Evolutionary conservation across 2,113 vertebrate genomes (phyloP).

Genomic region (Gavia stellata): DNA sequence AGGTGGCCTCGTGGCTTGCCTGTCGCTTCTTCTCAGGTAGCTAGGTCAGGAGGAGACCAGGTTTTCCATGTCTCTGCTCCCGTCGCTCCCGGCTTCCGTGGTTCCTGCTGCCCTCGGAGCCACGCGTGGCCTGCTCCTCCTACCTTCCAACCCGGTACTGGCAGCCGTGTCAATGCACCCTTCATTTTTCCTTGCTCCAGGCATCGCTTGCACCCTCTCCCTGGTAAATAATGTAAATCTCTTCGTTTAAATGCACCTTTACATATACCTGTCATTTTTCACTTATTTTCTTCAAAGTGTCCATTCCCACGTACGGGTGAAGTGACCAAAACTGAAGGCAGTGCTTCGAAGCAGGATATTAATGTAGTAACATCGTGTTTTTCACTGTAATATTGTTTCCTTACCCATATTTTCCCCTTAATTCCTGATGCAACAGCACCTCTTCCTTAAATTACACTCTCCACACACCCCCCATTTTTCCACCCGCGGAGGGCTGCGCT

Average conservation of each 20-base stretch:
- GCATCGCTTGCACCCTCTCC: too few relatives aligned
- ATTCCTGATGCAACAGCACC: neutral
- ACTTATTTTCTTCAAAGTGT: neutral
- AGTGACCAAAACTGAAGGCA: neutral
- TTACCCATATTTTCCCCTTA: too few relatives aligned
- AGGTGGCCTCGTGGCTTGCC: neutral
- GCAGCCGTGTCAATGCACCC: rapidly evolving
- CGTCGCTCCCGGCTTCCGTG: rapidly evolving
- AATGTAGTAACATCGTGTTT: rapidly evolving
- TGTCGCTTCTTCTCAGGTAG: neutral
- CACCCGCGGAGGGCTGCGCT: too few relatives aligned
- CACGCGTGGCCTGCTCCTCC: rapidly evolving
- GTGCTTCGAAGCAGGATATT: too few relatives aligned
- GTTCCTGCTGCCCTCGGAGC: neutral
- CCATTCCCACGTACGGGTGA: neutral
- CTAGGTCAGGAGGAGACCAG: neutral
- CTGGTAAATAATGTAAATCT: neutral
- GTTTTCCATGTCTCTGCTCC: neutral
- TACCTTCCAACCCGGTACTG: rapidly evolving
- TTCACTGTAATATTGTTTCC: neutral
- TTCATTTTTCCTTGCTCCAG: rapidly evolving
- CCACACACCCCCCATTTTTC: too few relatives aligned
- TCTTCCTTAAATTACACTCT: neutral
- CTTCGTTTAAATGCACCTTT: neutral
- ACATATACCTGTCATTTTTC: neutral